Conservation (phyloP, 1,140 invertebrate genomes). For the Euwallacea fornicatus region DNA sequence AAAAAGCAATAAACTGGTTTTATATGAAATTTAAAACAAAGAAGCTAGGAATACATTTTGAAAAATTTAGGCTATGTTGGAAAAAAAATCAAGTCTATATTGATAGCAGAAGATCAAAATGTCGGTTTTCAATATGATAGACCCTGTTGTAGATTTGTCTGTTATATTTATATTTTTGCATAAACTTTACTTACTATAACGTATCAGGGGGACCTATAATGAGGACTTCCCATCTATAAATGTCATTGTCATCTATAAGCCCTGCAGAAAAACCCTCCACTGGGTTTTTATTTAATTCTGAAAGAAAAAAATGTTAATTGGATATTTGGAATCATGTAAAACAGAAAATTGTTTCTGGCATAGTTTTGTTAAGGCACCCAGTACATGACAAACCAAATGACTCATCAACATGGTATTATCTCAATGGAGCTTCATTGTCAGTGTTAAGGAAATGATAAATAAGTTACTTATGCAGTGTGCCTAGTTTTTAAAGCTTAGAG, state of each 20-base stretch:
- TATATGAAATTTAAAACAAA: too few relatives aligned
- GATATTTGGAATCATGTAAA: background rate
- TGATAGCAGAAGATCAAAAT: too few relatives aligned
- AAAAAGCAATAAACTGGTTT: too few relatives aligned
- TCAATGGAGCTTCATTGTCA: background rate
- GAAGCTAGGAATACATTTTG: too few relatives aligned
- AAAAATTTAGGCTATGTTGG: too few relatives aligned
- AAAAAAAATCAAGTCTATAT: too few relatives aligned
- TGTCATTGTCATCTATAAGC: conserved; percentile 98
- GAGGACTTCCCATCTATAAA: conserved; percentile 98
- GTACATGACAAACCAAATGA: background rate
- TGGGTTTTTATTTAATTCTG: conserved; percentile 98
- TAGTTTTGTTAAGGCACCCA: background rate
- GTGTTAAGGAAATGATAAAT: background rate
- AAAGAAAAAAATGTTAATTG: conserved; percentile 52
- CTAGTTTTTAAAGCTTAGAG: background rate
- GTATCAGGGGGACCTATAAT: conserved; percentile 99
- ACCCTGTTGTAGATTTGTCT: too few relatives aligned
- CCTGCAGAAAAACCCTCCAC: conserved; percentile 99
- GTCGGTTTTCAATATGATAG: too few relatives aligned
- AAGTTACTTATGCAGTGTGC: background rate
- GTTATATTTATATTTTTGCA: background rate
- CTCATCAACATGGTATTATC: background rate
- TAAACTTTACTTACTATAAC: conserved; percentile 79
- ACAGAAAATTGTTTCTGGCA: background rate